Conservation (phyloP, 1,140 invertebrate species). For the Zaprionus davidi region DNA sequence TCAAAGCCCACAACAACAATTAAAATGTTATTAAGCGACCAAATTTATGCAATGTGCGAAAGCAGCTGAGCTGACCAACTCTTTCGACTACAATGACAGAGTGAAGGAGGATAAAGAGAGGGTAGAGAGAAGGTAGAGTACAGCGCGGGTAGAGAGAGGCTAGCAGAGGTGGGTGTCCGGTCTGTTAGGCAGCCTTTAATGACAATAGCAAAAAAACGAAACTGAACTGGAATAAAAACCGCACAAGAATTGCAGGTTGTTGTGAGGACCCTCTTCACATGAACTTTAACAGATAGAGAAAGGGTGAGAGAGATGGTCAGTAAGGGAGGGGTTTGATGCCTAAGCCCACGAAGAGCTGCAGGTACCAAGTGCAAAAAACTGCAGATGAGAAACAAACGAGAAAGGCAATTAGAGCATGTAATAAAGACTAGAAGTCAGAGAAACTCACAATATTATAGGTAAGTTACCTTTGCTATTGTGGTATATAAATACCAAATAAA, state of each 20-base stretch:
- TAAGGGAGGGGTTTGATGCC: not conserved
- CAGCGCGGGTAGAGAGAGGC: not conserved
- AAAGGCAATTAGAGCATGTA: not conserved
- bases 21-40: conserved; percentile 79
- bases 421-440: not conserved
- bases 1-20: conserved; percentile 80
- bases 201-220: conserved; percentile 39
- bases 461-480: not conserved
- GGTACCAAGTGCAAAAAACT: not conserved
- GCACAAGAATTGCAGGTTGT: conserved; percentile 1
- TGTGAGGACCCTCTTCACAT: not conserved
- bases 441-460: not conserved
- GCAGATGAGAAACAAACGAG: conserved; percentile 2
- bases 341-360: not conserved
- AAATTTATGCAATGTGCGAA: conserved; percentile 68
- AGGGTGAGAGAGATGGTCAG: not conserved
- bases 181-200: too few relatives aligned
- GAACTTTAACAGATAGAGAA: not conserved
- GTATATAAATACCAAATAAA: not conserved
- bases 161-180: too few relatives aligned
- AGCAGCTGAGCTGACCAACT: conserved; percentile 27
- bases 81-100: conserved; percentile 2
- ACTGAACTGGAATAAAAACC: conserved; percentile 5
- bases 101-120: not conserved
- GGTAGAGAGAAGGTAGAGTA: conserved; percentile 43